A percentile compares a stretch with the other conserved stretches of the same genome.
These are phyloP conservation scores for Dermatemys mawii DNA, from an alignment of 2,113 vertebrate species.

Conservation along the genomic window DNA sequence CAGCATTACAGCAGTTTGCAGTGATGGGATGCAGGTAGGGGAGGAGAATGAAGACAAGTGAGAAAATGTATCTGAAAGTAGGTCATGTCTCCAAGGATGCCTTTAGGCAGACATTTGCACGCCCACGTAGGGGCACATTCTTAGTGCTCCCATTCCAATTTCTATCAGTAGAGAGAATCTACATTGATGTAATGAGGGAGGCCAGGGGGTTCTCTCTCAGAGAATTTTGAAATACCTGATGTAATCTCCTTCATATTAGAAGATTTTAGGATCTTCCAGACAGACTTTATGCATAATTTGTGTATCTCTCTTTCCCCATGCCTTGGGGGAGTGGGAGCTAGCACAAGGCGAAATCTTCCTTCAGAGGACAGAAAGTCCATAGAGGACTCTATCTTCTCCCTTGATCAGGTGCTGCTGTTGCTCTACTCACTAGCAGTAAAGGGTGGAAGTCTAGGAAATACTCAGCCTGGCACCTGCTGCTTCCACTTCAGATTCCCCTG, in stretches of 20 bases:
- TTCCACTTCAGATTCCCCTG: background rate
- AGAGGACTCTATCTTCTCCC: background rate
- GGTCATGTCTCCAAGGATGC: background rate
- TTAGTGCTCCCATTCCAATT: background rate
- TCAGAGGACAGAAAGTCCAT: background rate
- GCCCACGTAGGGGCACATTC: background rate
- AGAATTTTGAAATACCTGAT: conserved; percentile 30
- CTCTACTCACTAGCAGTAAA: background rate
- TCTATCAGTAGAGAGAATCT: conserved; percentile 26
- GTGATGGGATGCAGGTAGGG: background rate
- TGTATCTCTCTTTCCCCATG: conserved; percentile 25
- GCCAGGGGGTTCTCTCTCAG: background rate
- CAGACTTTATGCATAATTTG: conserved; percentile 8
- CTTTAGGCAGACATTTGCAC: background rate
- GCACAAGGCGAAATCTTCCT: conserved; percentile 10
- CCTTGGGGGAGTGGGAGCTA: background rate
- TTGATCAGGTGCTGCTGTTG: conserved; percentile 24
- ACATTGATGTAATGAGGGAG: background rate
- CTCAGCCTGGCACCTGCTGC: background rate
- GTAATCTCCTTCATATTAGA: background rate
- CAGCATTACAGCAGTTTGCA: background rate
- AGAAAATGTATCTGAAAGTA: background rate
- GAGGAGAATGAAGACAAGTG: conserved; percentile 19
- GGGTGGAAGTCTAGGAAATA: accelerated
- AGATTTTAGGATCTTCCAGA: conserved; percentile 40